phyloP scores from a whole-genome alignment of 37 sponge, comb jelly and placozoan genomes.

The Spongilla lacustris region DNA sequence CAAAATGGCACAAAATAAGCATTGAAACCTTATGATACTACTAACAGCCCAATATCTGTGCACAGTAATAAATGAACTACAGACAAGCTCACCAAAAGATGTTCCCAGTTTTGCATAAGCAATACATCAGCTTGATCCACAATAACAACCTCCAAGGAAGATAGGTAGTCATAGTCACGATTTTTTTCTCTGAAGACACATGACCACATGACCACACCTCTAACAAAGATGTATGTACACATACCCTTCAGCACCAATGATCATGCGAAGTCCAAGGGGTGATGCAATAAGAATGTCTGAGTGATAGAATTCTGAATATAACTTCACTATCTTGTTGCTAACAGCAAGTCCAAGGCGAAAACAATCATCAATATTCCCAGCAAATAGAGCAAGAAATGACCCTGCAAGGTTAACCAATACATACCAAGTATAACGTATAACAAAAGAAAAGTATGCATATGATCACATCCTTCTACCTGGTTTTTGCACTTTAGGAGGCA shows the following conservation, averaged over 20 bases:
- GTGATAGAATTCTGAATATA: conserved; percentile 90
- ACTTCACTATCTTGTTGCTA: conserved; percentile 67
- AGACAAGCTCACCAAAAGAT: conserved; percentile 67
- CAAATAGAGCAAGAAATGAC: conserved; percentile 76
- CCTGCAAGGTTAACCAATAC: neutral
- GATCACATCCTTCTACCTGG: conserved; percentile 37
- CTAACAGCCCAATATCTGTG: too few relatives aligned
- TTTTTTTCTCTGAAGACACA: conserved; percentile 67
- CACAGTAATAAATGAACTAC: too few relatives aligned
- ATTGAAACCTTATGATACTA: too few relatives aligned
- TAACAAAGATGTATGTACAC: neutral
- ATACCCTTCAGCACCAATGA: conserved; percentile 86
- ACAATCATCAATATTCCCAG: conserved; percentile 96
- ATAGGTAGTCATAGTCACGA: conserved; percentile 93
- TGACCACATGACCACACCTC: neutral
- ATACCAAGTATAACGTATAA: too few relatives aligned
- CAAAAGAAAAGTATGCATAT: too few relatives aligned
- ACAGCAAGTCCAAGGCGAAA: conserved; percentile 91
- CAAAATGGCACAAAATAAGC: too few relatives aligned
- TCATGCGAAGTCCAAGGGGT: conserved; percentile 92
- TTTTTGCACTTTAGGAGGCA: conserved; percentile 23
- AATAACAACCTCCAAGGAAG: conserved; percentile 92
- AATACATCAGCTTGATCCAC: conserved; percentile 91
- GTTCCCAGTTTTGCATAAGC: conserved; percentile 99
- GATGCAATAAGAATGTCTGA: conserved; percentile 97